phyloP scores from a whole-genome alignment of 1,140 invertebrate genomes.

The Drepana arcuata region DNA sequence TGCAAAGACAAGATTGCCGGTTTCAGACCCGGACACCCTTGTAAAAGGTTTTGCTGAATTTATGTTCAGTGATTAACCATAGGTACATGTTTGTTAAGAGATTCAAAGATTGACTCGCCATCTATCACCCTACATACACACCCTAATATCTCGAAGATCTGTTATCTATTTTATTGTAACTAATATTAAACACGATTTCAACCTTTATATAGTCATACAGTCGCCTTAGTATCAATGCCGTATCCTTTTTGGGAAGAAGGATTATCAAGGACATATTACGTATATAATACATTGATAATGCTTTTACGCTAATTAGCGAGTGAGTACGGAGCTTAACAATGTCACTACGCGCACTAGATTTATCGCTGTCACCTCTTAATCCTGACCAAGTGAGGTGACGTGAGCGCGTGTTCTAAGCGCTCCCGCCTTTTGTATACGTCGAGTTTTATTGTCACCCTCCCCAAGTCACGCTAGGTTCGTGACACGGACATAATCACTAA shows the following conservation, averaged over 20 bases:
- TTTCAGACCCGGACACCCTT: too few relatives aligned
- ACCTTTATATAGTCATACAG: background rate
- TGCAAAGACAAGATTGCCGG: too few relatives aligned
- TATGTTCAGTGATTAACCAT: too few relatives aligned
- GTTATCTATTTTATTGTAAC: slow-evolving; percentile 2
- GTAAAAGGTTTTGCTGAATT: too few relatives aligned
- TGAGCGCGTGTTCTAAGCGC: too few relatives aligned
- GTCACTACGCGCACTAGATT: slow-evolving; percentile 39
- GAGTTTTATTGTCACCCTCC: background rate
- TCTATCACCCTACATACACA: too few relatives aligned
- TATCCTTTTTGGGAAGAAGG: slow-evolving; percentile 16
- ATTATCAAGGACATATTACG: slow-evolving; percentile 3
- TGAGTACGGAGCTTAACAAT: slow-evolving; percentile 35
- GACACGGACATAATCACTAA: background rate
- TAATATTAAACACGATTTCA: slow-evolving; percentile 5
- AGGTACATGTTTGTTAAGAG: too few relatives aligned
- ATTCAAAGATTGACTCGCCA: too few relatives aligned
- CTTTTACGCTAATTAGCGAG: slow-evolving; percentile 48
- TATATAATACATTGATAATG: slow-evolving; percentile 29
- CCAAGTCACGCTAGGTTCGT: background rate
- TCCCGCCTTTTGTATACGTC: slow-evolving; percentile 6
- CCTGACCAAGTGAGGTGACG: slow-evolving; percentile 29
- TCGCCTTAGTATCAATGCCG: slow-evolving; percentile 4
- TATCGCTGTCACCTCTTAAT: slow-evolving; percentile 38
- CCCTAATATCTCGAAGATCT: slow-evolving; percentile 1